Conservation (phyloP, 2,113 vertebrate species). For the Physeter macrocephalus region DNA sequence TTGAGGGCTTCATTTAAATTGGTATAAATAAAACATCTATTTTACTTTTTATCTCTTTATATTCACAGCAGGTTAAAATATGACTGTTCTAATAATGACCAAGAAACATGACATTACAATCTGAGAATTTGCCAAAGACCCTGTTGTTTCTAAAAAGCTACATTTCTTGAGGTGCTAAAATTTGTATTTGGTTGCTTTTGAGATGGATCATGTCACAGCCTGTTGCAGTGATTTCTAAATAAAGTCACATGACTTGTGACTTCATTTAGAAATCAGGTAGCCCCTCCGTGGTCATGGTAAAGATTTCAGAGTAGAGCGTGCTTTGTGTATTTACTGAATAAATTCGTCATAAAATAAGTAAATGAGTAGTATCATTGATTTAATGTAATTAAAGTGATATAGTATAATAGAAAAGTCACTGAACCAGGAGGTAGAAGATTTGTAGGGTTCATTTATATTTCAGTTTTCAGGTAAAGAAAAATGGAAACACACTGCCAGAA, state of each 20-base stretch:
- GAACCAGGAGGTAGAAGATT: not conserved
- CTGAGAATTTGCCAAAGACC: not conserved
- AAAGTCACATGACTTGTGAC: not conserved
- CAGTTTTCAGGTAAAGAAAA: not conserved
- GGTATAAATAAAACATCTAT: not conserved
- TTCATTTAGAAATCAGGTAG: too few species aligned
- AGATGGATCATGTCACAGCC: not conserved
- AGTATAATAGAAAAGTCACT: not conserved
- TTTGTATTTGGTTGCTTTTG: not conserved
- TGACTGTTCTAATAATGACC: not conserved
- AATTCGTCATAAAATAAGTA: not conserved
- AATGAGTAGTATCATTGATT: not conserved
- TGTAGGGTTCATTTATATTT: not conserved
- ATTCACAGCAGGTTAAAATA: not conserved
- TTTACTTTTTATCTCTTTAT: constrained; percentile 6
- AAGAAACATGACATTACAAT: not conserved
- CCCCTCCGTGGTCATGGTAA: too few species aligned
- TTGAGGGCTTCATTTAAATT: not conserved
- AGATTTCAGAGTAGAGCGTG: not conserved
- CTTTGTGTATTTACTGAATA: not conserved
- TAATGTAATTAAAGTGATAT: not conserved
- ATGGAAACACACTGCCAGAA: not conserved
- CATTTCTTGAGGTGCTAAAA: constrained; percentile 12
- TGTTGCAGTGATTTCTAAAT: not conserved
- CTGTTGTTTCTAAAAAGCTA: not conserved